Conservation (phyloP, 2,113 vertebrate species). For the Rhabdomys dilectus region DNA sequence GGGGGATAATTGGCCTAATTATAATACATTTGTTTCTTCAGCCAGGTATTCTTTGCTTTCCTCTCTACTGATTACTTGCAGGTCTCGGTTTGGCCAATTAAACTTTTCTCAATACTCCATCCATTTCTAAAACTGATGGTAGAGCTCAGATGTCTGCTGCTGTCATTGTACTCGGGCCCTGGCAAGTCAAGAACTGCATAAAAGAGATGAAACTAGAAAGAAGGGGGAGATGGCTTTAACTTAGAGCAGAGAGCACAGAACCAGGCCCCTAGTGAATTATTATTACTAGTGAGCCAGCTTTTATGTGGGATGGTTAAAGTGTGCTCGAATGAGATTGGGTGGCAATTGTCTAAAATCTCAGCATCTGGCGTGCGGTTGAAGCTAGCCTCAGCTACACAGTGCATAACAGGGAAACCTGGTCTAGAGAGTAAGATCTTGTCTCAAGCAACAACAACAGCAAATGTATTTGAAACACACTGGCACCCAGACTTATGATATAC, state of each 20-base stretch:
- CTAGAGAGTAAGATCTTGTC: not conserved
- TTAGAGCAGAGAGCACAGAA: not conserved
- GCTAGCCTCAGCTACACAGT: not conserved
- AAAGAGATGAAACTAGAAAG: not conserved
- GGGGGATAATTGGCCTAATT: slow-evolving; percentile 82
- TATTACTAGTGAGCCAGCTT: not conserved
- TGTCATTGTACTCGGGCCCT: not conserved
- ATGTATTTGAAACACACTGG: not conserved
- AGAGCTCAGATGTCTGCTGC: not conserved
- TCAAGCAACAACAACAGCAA: not conserved
- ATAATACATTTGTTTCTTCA: slow-evolving; percentile 79
- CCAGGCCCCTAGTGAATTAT: not conserved
- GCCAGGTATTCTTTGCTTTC: slow-evolving; percentile 74
- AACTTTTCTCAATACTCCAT: slow-evolving; percentile 64
- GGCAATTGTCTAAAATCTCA: not conserved
- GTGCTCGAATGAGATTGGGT: not conserved
- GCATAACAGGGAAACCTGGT: not conserved
- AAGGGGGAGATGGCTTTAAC: not conserved
- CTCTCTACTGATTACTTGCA: slow-evolving; percentile 80
- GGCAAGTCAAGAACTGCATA: not conserved
- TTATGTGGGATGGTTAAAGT: slow-evolving; percentile 11
- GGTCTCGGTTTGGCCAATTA: slow-evolving; percentile 79
- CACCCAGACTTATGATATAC: not conserved
- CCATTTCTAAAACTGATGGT: slow-evolving; percentile 62
- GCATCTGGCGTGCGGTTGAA: no score